Percentiles rank a stretch among this genome's conserved stretches.
phyloP scores from a whole-genome alignment of 2,888 invertebrate genomes.

The Exocentrus adspersus region DNA sequence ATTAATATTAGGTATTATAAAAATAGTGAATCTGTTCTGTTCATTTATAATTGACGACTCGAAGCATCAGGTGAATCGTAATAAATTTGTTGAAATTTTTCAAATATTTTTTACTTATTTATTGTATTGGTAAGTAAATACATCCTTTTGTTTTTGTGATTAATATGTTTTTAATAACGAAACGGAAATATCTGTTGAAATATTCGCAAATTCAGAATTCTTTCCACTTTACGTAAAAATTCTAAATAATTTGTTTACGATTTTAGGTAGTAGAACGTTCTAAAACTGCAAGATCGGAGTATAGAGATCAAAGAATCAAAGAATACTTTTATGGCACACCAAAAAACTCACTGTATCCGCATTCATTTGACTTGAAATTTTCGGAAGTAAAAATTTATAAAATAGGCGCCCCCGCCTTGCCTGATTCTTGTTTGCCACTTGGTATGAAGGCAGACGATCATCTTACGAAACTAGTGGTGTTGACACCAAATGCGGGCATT shows the following conservation, averaged over 20 bases:
- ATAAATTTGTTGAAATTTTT: too few relatives aligned
- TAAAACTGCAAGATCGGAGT: slow-evolving; percentile 75
- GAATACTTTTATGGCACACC: slow-evolving; percentile 97
- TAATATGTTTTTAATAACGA: too few relatives aligned
- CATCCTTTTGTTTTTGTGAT: too few relatives aligned
- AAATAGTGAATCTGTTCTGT: too few relatives aligned
- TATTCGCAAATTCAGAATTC: not conserved
- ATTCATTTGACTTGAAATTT: slow-evolving; percentile 94
- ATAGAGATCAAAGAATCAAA: slow-evolving; percentile 82
- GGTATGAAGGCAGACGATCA: slow-evolving; percentile 96
- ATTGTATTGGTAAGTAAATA: too few relatives aligned
- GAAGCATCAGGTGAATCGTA: too few relatives aligned
- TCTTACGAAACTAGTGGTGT: slow-evolving; percentile 85
- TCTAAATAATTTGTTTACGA: slow-evolving; percentile 4
- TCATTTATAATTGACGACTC: too few relatives aligned
- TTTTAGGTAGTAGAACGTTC: slow-evolving; percentile 86
- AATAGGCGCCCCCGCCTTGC: slow-evolving; percentile 92
- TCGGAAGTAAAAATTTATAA: slow-evolving; percentile 90
- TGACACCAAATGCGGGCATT: slow-evolving; percentile 79
- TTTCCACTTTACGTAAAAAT: too few relatives aligned
- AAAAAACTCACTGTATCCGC: slow-evolving; percentile 78
- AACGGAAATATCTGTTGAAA: too few relatives aligned
- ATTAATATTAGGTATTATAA: too few relatives aligned
- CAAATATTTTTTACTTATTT: too few relatives aligned
- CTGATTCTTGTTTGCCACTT: slow-evolving; percentile 95